Conservation (phyloP, 2,797 vertebrate genomes). For the Austrolebias charrua region DNA sequence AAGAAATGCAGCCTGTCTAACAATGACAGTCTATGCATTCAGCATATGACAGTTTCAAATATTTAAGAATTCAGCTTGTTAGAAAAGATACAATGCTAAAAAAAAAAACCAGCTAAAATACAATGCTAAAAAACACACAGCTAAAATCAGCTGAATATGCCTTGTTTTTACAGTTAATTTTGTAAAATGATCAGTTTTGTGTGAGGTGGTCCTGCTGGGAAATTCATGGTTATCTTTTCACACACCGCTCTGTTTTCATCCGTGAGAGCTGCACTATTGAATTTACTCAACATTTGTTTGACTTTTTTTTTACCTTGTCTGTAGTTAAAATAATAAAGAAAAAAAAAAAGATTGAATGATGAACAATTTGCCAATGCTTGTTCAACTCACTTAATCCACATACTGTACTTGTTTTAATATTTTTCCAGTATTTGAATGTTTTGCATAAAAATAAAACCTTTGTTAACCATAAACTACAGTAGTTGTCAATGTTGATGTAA, state of each 20-base stretch:
- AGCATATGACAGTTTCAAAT: constrained; percentile 18
- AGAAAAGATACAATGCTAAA: constrained; percentile 18
- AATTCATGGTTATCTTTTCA: constrained; percentile 12
- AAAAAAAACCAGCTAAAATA: no score
- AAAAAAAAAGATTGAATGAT: no score
- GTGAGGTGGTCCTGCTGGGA: constrained; percentile 3
- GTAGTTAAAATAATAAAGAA: background rate
- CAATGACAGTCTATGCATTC: constrained; percentile 42
- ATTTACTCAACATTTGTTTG: background rate
- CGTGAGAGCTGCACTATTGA: background rate
- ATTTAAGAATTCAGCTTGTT: no score
- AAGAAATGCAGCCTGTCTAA: constrained; percentile 50
- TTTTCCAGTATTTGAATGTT: no score
- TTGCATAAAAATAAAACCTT: no score
- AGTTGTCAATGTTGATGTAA: no score
- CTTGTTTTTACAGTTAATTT: constrained; percentile 12
- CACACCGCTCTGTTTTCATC: constrained; percentile 2
- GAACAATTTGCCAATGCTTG: no score
- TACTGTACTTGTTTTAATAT: no score
- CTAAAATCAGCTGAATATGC: constrained; percentile 7
- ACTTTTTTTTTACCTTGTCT: background rate
- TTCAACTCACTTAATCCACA: no score
- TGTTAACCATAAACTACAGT: no score
- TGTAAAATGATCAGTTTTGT: background rate
- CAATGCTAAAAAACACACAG: no score